Percentiles rank a stretch among this genome's conserved stretches.
phyloP scores from a whole-genome alignment of 2,888 invertebrate genomes.

The Phaonia tiefii region DNA sequence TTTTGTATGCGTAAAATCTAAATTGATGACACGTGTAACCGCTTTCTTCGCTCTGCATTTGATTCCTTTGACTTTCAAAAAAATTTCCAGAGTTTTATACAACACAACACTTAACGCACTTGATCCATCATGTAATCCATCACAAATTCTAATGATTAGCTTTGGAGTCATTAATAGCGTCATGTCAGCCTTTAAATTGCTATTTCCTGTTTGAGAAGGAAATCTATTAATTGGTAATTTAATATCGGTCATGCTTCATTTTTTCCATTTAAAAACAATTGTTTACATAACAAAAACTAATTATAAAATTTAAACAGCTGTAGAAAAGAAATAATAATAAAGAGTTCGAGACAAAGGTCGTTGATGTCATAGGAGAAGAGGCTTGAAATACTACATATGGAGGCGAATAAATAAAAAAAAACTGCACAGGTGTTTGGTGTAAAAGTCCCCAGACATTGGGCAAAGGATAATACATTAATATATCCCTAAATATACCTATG shows the following conservation, averaged over 20 bases:
- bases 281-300: neutral
- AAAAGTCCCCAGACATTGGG: conserved; percentile 22
- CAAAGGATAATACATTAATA: too few species aligned
- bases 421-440: conserved; percentile 33
- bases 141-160: too few species aligned
- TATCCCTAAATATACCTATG: neutral
- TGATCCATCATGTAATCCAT: too few species aligned
- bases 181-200: too few species aligned
- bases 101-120: too few species aligned
- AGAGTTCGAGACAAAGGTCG: neutral
- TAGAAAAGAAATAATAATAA: neutral
- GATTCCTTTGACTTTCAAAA: too few species aligned
- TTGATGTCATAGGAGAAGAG: neutral
- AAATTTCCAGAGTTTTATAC: too few species aligned
- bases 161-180: too few species aligned
- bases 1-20: too few species aligned
- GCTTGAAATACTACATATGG: neutral
- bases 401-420: neutral
- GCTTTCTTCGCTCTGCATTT: too few species aligned
- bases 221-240: conserved; percentile 15
- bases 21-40: too few species aligned
- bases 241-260: neutral
- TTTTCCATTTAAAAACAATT: neutral
- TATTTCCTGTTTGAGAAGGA: neutral
- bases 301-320: conserved; percentile 4